Evolutionary conservation across 2,797 vertebrate genomes (phyloP).

Genomic region (Champsocephalus gunnari): DNA sequence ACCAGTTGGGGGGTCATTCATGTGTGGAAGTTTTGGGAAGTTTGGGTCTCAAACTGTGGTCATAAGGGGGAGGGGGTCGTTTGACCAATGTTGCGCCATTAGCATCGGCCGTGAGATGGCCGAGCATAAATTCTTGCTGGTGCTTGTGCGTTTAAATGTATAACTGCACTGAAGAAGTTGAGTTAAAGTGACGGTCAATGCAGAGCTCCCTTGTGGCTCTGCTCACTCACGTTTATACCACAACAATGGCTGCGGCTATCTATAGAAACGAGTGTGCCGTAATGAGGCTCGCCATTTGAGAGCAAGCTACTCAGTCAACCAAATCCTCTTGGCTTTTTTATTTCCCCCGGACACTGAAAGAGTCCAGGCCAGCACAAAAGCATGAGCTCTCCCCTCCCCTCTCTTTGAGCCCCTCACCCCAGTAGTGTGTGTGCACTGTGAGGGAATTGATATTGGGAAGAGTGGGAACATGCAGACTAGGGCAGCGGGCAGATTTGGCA

Average conservation of each 20-base stretch:
- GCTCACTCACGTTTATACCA: constrained; percentile 43
- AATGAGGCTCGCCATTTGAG: constrained; percentile 58
- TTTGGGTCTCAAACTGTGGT: constrained; percentile 41
- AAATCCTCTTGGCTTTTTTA: constrained; percentile 66
- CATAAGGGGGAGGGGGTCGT: background rate
- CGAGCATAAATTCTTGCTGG: background rate
- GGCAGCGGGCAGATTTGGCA: constrained; percentile 63
- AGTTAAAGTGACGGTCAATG: background rate
- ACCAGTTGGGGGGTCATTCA: constrained; percentile 65
- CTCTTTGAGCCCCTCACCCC: constrained; percentile 67
- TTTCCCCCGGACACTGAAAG: constrained; percentile 54
- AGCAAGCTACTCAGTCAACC: constrained; percentile 74
- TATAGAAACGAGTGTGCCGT: constrained; percentile 48
- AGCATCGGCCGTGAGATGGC: constrained; percentile 29
- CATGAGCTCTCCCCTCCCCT: constrained; percentile 57
- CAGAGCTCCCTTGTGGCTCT: background rate
- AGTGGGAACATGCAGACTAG: constrained; percentile 51
- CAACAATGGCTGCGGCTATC: constrained; percentile 52
- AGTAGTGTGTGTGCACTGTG: constrained; percentile 56
- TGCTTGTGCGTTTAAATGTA: constrained; percentile 28
- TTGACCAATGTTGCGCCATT: constrained; percentile 10
- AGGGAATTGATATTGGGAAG: constrained; percentile 57
- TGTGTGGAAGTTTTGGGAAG: constrained; percentile 57
- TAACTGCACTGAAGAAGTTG: constrained; percentile 9
- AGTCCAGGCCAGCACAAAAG: constrained; percentile 71